Evolutionary conservation across 1,140 invertebrate species (phyloP).

Genomic region (Ips typographus): DNA sequence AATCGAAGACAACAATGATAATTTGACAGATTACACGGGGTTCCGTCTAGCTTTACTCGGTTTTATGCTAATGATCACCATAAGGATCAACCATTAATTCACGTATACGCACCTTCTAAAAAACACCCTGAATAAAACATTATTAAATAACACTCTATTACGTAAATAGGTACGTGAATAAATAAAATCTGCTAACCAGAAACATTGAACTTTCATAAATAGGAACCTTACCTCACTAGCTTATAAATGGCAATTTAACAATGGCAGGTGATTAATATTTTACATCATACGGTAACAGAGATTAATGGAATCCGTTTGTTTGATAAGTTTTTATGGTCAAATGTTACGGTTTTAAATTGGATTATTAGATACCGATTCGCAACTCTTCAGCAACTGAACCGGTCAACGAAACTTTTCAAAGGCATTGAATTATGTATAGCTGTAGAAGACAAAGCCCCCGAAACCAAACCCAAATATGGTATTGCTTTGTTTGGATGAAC

Average conservation of each 20-base stretch:
- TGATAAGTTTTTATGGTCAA: neutral
- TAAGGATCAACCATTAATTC: neutral
- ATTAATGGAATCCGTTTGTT: constrained; percentile 12
- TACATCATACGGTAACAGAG: constrained; percentile 14
- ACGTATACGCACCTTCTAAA: neutral
- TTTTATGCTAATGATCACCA: constrained; percentile 18
- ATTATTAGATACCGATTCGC: neutral
- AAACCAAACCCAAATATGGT: too few relatives aligned
- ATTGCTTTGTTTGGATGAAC: too few relatives aligned
- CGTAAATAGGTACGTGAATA: constrained; percentile 1
- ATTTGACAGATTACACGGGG: constrained; percentile 18
- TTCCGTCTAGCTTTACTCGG: constrained; percentile 6
- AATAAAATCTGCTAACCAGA: neutral
- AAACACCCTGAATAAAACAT: neutral
- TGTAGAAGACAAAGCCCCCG: too few relatives aligned
- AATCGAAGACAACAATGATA: constrained; percentile 27
- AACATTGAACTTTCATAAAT: constrained; percentile 5
- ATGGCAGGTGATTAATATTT: constrained; percentile 11
- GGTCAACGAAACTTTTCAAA: too few relatives aligned
- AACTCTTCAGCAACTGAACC: too few relatives aligned
- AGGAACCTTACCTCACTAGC: constrained; percentile 3
- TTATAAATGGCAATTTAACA: constrained; percentile 12
- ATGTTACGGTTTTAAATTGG: neutral
- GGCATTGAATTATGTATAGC: too few relatives aligned
- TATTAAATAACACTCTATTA: neutral